Evolutionary conservation across 1,140 invertebrate genomes (phyloP), one percentile per base, ranked within the genome.

Genomic region (Drosophila gunungcola): DNA sequence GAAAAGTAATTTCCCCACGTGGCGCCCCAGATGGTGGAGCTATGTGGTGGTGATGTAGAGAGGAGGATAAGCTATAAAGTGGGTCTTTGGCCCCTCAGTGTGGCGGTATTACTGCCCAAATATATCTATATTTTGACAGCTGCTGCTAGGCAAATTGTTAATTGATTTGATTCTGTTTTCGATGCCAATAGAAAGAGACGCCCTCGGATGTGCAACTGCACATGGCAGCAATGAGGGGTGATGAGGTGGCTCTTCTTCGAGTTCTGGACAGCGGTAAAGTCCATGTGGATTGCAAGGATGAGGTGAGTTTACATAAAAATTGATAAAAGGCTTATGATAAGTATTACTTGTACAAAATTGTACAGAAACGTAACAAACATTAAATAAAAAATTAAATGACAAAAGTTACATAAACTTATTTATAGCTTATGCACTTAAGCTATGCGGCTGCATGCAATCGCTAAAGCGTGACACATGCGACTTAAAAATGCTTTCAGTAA

Each of bases 181-280:
- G 10, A 51, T 63, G 42, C 58, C 92, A 93, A 54, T 93, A 98
- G 97, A 98, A 98, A 93, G 97, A 98, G 93, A 97, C 97, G 21
- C 96, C 96, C 38, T 96, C 96, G 76, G 97, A 98, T 93, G 96
- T 97, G 78, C 96, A 97, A 93, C 94, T 98, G 79, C 97, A 98
- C 93, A 93, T 97, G 89, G 97, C 97, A 21, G 97, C 97, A 12
- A 94, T 97, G 52, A 95, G 96, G 58, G 98, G 98, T 3, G 96
- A 98, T 92, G 93, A 96, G 38, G 94, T 95, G 38, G 94, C 95
- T 46, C 93, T 98, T 53, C 94, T 95, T 55, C 94, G 95, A 77
- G 95, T 98, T n/a, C 93, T 98, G 57, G 97, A 98, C 92, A 97
- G 96, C 48, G 97, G 97, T 52, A 96, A 97, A 83, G 97, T 98